These are phyloP conservation scores for Perodicticus potto DNA, from an alignment of 2,797 vertebrate species.

Conservation along the genomic window DNA sequence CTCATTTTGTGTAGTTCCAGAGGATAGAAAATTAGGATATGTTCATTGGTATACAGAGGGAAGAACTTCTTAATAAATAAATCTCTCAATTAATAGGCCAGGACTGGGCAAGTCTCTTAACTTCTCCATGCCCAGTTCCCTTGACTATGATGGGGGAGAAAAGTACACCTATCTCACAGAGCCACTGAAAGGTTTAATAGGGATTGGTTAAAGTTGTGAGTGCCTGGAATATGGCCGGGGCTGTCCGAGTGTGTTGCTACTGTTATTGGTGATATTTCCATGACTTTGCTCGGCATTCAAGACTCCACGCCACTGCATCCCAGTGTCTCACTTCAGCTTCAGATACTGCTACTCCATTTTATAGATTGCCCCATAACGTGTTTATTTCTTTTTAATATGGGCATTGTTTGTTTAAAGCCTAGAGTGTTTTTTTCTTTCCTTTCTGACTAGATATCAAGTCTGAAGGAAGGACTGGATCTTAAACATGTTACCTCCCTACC, in stretches of 20 bases:
- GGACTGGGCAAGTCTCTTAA: not conserved
- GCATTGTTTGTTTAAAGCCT: not conserved
- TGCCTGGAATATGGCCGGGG: not conserved
- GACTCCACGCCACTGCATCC: not conserved
- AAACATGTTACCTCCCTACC: not conserved
- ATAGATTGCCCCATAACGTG: accelerated
- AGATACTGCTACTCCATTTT: not conserved
- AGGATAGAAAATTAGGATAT: no score
- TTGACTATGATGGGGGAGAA: not conserved
- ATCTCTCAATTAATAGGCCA: no score
- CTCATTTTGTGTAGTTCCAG: no score
- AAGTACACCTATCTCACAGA: not conserved
- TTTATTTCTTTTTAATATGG: not conserved
- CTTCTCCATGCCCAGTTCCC: not conserved
- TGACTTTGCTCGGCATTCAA: not conserved
- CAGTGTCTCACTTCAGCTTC: not conserved
- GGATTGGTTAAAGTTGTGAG: not conserved
- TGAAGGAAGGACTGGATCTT: not conserved
- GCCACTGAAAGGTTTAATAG: not conserved
- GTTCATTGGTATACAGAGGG: no score
- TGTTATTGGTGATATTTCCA: not conserved
- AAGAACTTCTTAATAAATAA: no score
- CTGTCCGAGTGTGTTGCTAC: not conserved
- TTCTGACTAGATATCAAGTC: not conserved
- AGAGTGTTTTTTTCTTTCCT: not conserved